Conservation (phyloP, 1,140 invertebrate genomes). For the Scaptomyza hsui region DNA sequence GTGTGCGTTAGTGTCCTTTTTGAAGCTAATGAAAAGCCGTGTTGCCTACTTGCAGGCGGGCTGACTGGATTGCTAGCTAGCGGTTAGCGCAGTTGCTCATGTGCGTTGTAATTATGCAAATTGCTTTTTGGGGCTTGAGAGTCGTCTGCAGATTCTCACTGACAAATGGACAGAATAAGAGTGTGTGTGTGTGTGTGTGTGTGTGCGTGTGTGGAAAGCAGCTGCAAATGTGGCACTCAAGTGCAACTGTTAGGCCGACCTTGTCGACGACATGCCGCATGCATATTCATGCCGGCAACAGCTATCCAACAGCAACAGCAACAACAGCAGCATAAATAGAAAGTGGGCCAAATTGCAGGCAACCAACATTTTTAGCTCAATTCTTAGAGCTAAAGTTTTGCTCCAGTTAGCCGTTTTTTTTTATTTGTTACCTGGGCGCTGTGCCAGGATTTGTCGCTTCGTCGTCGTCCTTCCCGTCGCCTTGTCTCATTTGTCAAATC, state of each 20-base stretch:
- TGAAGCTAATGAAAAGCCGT: constrained; percentile 44
- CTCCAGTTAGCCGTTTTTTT: constrained; percentile 26
- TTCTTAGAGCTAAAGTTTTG: constrained; percentile 61
- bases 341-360: constrained; percentile 60
- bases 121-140: constrained; percentile 37
- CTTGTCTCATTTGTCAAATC: constrained; percentile 74
- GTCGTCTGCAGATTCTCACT: constrained; percentile 9
- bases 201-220: constrained; percentile 3
- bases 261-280: constrained; percentile 64
- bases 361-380: constrained; percentile 62
- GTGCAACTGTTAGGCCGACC: constrained; percentile 74
- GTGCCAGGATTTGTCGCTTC: constrained; percentile 28
- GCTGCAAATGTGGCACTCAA: constrained; percentile 55
- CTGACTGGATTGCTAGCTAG: constrained; percentile 18
- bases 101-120: constrained; percentile 80
- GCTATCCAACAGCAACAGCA: constrained; percentile 11
- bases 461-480: constrained; percentile 12
- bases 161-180: neutral
- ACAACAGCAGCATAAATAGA: constrained; percentile 23
- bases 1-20: constrained; percentile 18
- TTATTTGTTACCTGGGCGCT: constrained; percentile 38
- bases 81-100: constrained; percentile 55
- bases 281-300: constrained; percentile 71
- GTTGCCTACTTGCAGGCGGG: constrained; percentile 49
- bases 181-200: neutral